These are phyloP conservation scores for Aphodius granarius DNA, from an alignment of 2,888 invertebrate genomes.

Conservation along the genomic window DNA sequence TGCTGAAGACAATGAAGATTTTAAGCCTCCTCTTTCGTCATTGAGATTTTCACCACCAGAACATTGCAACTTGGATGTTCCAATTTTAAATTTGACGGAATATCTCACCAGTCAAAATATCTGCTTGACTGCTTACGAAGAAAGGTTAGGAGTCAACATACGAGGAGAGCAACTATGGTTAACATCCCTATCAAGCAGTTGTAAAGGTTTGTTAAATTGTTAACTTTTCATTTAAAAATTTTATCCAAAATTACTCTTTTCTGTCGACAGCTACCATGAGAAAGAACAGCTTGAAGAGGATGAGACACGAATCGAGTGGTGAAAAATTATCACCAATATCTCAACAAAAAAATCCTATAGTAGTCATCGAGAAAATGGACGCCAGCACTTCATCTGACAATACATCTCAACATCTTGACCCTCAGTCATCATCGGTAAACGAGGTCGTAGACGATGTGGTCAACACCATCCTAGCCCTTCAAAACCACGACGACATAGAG, in stretches of 20 bases:
- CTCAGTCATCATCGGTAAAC: constrained; percentile 29
- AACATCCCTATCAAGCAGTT: constrained; percentile 43
- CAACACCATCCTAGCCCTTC: constrained; percentile 45
- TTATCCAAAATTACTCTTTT: not conserved
- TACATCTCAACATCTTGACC: constrained; percentile 23
- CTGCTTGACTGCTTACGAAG: constrained; percentile 75
- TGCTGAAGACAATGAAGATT: constrained; percentile 26
- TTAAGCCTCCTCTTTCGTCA: not conserved
- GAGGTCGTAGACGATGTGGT: constrained; percentile 45
- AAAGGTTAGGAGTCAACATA: constrained; percentile 64
- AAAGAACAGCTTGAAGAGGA: constrained; percentile 50
- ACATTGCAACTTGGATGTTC: constrained; percentile 68
- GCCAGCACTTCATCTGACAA: constrained; percentile 26
- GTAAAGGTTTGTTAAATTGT: constrained; percentile 18
- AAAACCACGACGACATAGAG: constrained; percentile 53
- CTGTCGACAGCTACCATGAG: constrained; percentile 23
- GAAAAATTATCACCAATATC: constrained; percentile 33
- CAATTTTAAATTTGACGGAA: constrained; percentile 74
- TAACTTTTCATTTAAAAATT: constrained; percentile 2
- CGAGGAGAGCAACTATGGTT: constrained; percentile 55
- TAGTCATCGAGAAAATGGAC: constrained; percentile 38
- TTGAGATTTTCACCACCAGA: constrained; percentile 59
- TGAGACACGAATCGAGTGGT: constrained; percentile 47
- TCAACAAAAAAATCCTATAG: constrained; percentile 23
- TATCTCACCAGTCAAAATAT: constrained; percentile 77